Evolutionary conservation across 2,113 vertebrate genomes (phyloP).

Genomic region (Silurus glanis): DNA sequence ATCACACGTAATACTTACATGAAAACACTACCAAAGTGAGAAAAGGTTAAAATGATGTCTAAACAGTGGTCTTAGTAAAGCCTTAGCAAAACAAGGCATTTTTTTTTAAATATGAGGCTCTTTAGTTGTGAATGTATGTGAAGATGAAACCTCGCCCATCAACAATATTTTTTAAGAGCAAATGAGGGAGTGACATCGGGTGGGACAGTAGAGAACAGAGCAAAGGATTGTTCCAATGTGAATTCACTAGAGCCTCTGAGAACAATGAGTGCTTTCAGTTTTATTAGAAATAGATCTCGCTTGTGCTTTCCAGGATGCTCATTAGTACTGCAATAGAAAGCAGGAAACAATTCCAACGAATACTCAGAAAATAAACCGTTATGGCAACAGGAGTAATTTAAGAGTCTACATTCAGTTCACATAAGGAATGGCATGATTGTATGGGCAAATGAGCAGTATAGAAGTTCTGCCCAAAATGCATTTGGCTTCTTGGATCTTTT

Average conservation of each 20-base stretch:
- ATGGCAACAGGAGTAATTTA: slow-evolving; percentile 36
- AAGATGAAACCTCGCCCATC: not conserved
- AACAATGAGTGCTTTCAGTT: slow-evolving; percentile 57
- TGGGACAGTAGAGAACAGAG: slow-evolving; percentile 48
- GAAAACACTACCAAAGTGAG: slow-evolving; percentile 26
- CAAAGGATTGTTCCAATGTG: slow-evolving; percentile 37
- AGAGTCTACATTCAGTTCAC: slow-evolving; percentile 11
- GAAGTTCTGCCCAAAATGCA: not conserved
- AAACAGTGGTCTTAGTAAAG: not conserved
- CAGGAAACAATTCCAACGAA: slow-evolving; percentile 52
- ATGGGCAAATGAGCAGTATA: slow-evolving; percentile 5
- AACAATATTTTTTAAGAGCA: not conserved
- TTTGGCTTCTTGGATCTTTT: not conserved
- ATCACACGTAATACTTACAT: slow-evolving; percentile 39
- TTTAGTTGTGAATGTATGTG: not conserved
- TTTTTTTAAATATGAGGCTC: not conserved
- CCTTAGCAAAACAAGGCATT: slow-evolving; percentile 7
- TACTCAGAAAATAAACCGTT: slow-evolving; percentile 53
- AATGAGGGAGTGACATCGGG: not conserved
- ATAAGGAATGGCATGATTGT: slow-evolving; percentile 15
- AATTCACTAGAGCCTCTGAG: slow-evolving; percentile 38
- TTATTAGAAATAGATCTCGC: slow-evolving; percentile 51
- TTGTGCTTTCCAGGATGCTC: slow-evolving; percentile 56
- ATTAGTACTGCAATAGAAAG: slow-evolving; percentile 27
- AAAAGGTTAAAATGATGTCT: slow-evolving; percentile 29